phyloP scores from a whole-genome alignment of 2,888 invertebrate species.

The Eupithecia abbreviata region DNA sequence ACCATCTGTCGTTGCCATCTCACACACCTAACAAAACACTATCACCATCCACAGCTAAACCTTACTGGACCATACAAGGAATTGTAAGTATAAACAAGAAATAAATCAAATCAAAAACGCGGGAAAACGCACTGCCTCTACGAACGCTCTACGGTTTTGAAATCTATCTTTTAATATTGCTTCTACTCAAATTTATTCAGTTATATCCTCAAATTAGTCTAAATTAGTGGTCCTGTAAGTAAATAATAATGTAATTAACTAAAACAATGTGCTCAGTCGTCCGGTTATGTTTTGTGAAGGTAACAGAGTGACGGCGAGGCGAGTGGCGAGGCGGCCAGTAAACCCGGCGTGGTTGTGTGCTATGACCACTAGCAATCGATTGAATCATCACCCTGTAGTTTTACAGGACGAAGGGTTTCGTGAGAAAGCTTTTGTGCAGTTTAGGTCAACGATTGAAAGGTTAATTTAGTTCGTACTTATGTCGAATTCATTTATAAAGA shows the following conservation, averaged over 20 bases:
- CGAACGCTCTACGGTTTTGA: neutral
- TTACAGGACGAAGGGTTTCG: constrained; percentile 24
- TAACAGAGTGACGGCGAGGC: constrained; percentile 75
- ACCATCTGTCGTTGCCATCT: constrained; percentile 70
- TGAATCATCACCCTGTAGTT: constrained; percentile 35
- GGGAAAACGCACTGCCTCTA: constrained; percentile 22
- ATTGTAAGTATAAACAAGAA: neutral
- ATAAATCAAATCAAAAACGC: constrained; percentile 18
- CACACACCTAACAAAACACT: constrained; percentile 26
- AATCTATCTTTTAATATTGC: neutral
- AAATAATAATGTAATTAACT: constrained; percentile 43
- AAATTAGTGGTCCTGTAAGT: constrained; percentile 1
- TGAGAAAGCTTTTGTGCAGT: neutral
- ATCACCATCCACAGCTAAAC: constrained; percentile 15
- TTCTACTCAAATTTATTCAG: neutral
- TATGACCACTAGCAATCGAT: constrained; percentile 43
- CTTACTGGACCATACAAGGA: neutral
- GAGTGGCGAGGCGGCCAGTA: constrained; percentile 69
- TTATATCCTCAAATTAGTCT: neutral
- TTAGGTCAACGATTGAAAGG: constrained; percentile 4
- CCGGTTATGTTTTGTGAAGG: constrained; percentile 82
- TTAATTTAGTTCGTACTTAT: neutral
- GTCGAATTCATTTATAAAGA: neutral
- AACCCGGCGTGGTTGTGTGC: constrained; percentile 53
- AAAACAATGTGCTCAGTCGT: constrained; percentile 70